A percentile compares a stretch with the other conserved stretches of the same genome.
phyloP scores from a whole-genome alignment of 2,113 vertebrate species.

The Pangasianodon hypophthalmus region DNA sequence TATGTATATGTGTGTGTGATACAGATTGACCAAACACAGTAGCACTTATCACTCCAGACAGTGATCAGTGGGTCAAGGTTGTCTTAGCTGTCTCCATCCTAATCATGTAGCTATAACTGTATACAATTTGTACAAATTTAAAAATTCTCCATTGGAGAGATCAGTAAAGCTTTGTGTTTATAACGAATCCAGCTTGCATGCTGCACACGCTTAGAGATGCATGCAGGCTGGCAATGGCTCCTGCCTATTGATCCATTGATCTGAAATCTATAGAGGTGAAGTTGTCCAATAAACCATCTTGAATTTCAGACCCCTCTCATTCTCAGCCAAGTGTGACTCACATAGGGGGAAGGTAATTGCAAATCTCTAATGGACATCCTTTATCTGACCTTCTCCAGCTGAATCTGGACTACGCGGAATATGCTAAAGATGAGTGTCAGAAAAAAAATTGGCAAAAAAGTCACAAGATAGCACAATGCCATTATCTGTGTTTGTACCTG shows the following conservation, averaged over 20 bases:
- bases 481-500: neutral
- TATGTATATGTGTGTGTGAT: slow-evolving; percentile 1
- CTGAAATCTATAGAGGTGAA: slow-evolving; percentile 58
- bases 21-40: slow-evolving; percentile 8
- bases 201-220: slow-evolving; percentile 53
- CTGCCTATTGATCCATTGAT: slow-evolving; percentile 55
- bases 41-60: neutral
- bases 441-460: neutral
- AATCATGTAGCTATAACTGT: neutral
- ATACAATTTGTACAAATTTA: neutral
- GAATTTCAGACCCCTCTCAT: slow-evolving; percentile 51
- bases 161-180: neutral
- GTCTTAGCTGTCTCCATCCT: neutral
- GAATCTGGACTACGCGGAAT: neutral
- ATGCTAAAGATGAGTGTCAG: neutral
- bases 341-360: slow-evolving; percentile 31
- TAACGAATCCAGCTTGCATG: neutral
- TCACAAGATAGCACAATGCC: neutral
- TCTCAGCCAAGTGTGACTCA: slow-evolving; percentile 49
- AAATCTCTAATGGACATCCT: slow-evolving; percentile 38
- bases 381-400: slow-evolving; percentile 6
- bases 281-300: slow-evolving; percentile 46
- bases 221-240: slow-evolving; percentile 55
- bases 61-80: neutral
- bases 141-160: neutral